Percentiles rank a stretch among this genome's conserved stretches.
Evolutionary conservation across 2,888 invertebrate genomes (phyloP).

Genomic region (Ectobius pallidus): DNA sequence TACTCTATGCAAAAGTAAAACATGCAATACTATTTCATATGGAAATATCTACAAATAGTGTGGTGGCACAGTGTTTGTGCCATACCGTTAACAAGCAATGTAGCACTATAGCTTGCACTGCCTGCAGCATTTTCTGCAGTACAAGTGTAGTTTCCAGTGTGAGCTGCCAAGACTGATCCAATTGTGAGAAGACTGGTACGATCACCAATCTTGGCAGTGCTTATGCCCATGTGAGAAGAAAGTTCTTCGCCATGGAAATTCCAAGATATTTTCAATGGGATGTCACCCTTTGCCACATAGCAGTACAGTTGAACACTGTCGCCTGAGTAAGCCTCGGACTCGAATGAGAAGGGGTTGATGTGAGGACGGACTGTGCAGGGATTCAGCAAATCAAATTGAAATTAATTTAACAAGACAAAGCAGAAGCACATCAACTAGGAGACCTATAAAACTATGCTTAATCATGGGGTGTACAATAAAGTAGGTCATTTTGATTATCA

Average conservation of each 20-base stretch:
- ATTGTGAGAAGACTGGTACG: slow-evolving; percentile 54
- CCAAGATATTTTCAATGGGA: slow-evolving; percentile 48
- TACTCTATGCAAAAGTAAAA: too few species aligned
- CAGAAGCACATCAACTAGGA: neutral
- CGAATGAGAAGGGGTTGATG: slow-evolving; percentile 50
- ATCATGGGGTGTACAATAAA: too few species aligned
- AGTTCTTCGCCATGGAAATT: slow-evolving; percentile 47
- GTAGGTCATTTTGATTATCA: too few species aligned
- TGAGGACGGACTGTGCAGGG: slow-evolving; percentile 44
- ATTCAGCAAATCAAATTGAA: neutral
- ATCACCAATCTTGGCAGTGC: slow-evolving; percentile 52
- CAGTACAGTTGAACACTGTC: slow-evolving; percentile 50
- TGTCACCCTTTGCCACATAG: slow-evolving; percentile 51
- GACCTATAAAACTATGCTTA: neutral
- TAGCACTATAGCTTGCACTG: slow-evolving; percentile 49
- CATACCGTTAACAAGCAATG: slow-evolving; percentile 28
- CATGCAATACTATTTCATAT: too few species aligned
- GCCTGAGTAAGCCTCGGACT: slow-evolving; percentile 52
- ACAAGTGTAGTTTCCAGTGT: slow-evolving; percentile 76
- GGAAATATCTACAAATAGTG: too few species aligned
- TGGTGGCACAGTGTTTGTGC: too few species aligned
- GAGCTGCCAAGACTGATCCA: slow-evolving; percentile 63
- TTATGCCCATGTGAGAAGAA: slow-evolving; percentile 49
- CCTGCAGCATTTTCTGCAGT: slow-evolving; percentile 53
- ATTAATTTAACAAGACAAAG: neutral